Conservation (phyloP, 1,140 invertebrate genomes). For the Spodoptera frugiperda region DNA sequence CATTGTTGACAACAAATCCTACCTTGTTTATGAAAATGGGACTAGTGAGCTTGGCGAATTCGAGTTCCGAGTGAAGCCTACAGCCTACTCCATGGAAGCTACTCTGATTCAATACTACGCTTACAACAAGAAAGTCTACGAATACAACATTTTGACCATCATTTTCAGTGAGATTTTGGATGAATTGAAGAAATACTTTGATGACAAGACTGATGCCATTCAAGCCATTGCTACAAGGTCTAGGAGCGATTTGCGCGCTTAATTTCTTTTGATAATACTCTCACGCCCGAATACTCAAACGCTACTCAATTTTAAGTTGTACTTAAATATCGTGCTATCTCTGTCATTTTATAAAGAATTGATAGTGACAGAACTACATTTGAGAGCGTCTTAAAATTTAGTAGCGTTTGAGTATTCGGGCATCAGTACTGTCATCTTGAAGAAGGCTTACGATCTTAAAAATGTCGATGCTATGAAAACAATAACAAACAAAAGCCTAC, state of each 20-base stretch:
- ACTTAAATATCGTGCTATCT: too few species aligned
- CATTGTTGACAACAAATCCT: constrained; percentile 57
- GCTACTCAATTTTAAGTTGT: too few species aligned
- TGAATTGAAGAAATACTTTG: constrained; percentile 52
- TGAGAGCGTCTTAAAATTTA: too few species aligned
- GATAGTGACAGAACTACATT: too few species aligned
- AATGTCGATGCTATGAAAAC: too few species aligned
- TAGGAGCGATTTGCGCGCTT: constrained; percentile 38
- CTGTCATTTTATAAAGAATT: too few species aligned
- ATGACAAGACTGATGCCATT: constrained; percentile 51
- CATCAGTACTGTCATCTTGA: too few species aligned
- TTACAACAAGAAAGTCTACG: constrained; percentile 72
- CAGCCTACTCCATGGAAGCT: constrained; percentile 66
- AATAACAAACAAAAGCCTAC: too few species aligned
- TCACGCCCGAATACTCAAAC: too few species aligned
- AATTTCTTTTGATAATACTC: not conserved
- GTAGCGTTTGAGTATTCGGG: too few species aligned
- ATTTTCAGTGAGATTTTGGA: constrained; percentile 47
- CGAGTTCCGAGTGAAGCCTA: constrained; percentile 57
- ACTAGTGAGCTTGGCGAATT: constrained; percentile 54
- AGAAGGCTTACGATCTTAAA: too few species aligned
- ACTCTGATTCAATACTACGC: constrained; percentile 68
- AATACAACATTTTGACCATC: constrained; percentile 65
- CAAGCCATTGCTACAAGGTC: constrained; percentile 45
- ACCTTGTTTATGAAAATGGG: constrained; percentile 60